A percentile compares a stretch with the other conserved stretches of the same genome.
phyloP scores from a whole-genome alignment of 2,113 vertebrate species.

The Pseudorasbora parva region DNA sequence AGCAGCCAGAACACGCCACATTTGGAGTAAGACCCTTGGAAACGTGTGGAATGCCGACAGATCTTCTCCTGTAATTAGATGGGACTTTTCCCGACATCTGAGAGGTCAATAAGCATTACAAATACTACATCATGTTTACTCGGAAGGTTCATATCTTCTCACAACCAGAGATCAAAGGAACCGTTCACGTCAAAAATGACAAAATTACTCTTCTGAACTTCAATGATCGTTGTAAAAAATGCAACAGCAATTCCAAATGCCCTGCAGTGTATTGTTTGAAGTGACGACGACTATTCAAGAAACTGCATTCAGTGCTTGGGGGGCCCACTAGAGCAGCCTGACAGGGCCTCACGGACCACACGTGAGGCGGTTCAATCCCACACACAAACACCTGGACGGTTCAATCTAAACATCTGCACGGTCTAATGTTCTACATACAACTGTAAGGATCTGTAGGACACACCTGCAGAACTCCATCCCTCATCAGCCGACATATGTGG shows the following conservation, averaged over 20 bases:
- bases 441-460: conserved; percentile 1
- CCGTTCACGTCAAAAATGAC: neutral
- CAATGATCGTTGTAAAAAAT: conserved; percentile 18
- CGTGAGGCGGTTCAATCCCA: conserved; percentile 5
- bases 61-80: conserved; percentile 38
- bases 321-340: conserved; percentile 27
- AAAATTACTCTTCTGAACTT: conserved; percentile 34
- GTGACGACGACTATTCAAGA: conserved; percentile 44
- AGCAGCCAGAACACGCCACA: conserved; percentile 70
- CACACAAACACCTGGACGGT: conserved; percentile 30
- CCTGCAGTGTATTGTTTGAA: conserved; percentile 47
- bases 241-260: conserved; percentile 32
- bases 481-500: neutral
- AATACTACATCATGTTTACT: conserved; percentile 34
- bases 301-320: neutral
- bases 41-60: conserved; percentile 2
- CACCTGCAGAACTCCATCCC: conserved; percentile 18
- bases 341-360: conserved; percentile 27
- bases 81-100: conserved; percentile 28
- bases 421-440: neutral
- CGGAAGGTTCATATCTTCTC: conserved; percentile 6
- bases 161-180: conserved; percentile 41
- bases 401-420: conserved; percentile 10
- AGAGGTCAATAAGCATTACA: conserved; percentile 29
- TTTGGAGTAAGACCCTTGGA: conserved; percentile 53